A percentile compares a stretch with the other conserved stretches of the same genome.
Evolutionary conservation across 1,140 invertebrate genomes (phyloP).

Genomic region (Myzus persicae): DNA sequence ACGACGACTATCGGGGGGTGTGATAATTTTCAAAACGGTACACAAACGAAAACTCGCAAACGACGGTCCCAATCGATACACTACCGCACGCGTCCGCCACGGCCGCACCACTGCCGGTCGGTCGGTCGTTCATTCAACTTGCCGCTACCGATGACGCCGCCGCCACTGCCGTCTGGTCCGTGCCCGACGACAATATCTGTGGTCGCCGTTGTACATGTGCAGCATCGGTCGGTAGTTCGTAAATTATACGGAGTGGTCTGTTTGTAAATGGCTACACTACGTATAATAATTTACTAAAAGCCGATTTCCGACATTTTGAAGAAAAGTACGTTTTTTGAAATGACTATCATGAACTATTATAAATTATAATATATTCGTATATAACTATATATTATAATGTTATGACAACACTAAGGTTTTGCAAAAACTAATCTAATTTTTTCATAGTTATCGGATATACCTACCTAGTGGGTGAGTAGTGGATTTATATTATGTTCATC

Average conservation of each 20-base stretch:
- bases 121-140: slow-evolving; percentile 48
- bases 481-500: background rate
- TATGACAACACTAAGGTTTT: background rate
- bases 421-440: background rate
- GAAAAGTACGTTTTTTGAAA: no score
- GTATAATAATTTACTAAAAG: no score
- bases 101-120: slow-evolving; percentile 38
- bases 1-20: background rate
- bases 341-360: no score
- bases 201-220: background rate
- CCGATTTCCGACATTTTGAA: no score
- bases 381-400: background rate
- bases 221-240: background rate
- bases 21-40: background rate
- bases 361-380: no score
- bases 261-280: background rate
- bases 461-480: background rate
- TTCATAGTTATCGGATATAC: background rate
- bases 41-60: background rate
- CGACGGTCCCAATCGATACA: background rate
- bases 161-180: background rate
- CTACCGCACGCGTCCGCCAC: slow-evolving; percentile 49
- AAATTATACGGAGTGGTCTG: background rate
- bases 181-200: slow-evolving; percentile 14
- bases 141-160: background rate